Evolutionary conservation across 2,797 vertebrate species (phyloP).

Genomic region (Coranthus polyacanthus): DNA sequence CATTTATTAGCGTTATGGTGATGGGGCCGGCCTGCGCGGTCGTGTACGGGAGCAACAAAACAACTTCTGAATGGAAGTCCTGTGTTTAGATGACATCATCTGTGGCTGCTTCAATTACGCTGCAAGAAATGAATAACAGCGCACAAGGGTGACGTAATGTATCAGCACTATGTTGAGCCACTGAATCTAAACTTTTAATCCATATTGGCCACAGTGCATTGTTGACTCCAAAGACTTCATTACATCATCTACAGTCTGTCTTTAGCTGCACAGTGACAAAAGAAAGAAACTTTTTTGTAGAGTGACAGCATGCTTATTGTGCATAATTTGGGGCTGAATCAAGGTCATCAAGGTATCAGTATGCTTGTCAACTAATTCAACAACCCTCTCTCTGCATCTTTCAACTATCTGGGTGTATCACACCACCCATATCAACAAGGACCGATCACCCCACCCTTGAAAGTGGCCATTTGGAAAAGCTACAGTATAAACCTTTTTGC

Average conservation of each 20-base stretch:
- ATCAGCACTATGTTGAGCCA: slow-evolving; percentile 61
- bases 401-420: too few relatives aligned
- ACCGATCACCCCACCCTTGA: too few relatives aligned
- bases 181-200: slow-evolving; percentile 73
- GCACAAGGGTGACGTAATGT: slow-evolving; percentile 74
- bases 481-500: too few relatives aligned
- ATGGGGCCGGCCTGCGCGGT: slow-evolving; percentile 49
- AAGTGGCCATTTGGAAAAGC: too few relatives aligned
- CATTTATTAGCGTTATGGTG: slow-evolving; percentile 80
- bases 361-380: not conserved
- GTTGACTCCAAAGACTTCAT: slow-evolving; percentile 69
- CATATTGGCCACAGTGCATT: slow-evolving; percentile 65
- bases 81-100: slow-evolving; percentile 82
- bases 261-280: slow-evolving; percentile 36
- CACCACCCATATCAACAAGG: too few relatives aligned
- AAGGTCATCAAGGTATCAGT: slow-evolving; percentile 21
- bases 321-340: slow-evolving; percentile 23
- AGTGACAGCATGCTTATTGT: slow-evolving; percentile 19
- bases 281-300: slow-evolving; percentile 36
- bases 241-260: slow-evolving; percentile 61
- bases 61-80: slow-evolving; percentile 77
- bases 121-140: slow-evolving; percentile 76
- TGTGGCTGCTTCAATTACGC: slow-evolving; percentile 72
- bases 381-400: too few relatives aligned
- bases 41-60: slow-evolving; percentile 73